phyloP scores from a whole-genome alignment of 2,797 vertebrate genomes.

The Bovichtus variegatus region DNA sequence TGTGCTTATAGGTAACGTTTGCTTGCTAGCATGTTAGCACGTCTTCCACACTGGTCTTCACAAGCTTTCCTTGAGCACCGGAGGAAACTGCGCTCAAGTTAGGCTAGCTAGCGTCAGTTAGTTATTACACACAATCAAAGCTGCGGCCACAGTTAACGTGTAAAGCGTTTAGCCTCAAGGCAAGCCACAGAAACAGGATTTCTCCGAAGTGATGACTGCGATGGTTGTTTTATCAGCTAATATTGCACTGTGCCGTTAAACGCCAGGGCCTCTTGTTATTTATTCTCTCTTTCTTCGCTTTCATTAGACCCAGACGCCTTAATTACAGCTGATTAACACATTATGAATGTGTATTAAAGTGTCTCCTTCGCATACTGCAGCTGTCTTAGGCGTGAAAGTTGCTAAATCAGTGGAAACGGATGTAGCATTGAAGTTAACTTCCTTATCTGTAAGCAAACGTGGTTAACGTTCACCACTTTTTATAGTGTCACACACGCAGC shows the following conservation, averaged over 20 bases:
- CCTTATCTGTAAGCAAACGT: slow-evolving; percentile 1
- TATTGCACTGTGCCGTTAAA: background rate
- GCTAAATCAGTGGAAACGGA: background rate
- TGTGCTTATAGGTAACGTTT: slow-evolving; percentile 53
- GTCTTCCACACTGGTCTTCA: slow-evolving; percentile 37
- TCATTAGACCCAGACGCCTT: background rate
- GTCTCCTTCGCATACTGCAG: background rate
- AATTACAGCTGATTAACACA: background rate
- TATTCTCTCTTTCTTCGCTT: background rate
- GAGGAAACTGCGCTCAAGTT: slow-evolving; percentile 52
- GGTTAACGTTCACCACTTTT: background rate
- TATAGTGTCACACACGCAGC: background rate
- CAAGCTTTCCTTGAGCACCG: slow-evolving; percentile 48
- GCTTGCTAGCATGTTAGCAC: slow-evolving; percentile 65
- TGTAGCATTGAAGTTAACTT: slow-evolving; percentile 9
- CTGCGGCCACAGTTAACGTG: fast-evolving
- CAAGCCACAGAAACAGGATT: background rate
- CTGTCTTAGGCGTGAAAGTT: background rate
- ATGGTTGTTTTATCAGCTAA: background rate
- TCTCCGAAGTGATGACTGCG: background rate
- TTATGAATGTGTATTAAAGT: background rate
- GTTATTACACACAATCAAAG: background rate
- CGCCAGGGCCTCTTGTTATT: slow-evolving; percentile 33
- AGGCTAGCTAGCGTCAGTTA: background rate
- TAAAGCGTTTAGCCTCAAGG: fast-evolving